These are phyloP conservation scores for Arbacia lixula DNA, from an alignment of 53 echinoderm and acorn worm species.

Conservation along the genomic window DNA sequence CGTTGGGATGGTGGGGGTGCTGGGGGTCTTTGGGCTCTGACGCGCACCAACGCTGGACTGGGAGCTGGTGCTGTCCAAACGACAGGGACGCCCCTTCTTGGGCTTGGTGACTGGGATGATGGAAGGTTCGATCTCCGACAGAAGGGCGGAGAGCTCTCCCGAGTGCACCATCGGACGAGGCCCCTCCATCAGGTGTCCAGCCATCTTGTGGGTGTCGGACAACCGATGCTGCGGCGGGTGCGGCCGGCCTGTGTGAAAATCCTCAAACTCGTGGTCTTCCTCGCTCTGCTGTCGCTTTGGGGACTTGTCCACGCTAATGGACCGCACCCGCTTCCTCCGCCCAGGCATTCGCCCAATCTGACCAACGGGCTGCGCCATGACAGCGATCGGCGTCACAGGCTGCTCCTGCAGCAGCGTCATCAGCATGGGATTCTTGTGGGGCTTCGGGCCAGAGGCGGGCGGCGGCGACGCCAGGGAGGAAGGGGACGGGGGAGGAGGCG, in stretches of 20 bases:
- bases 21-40: constrained; percentile 71
- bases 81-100: constrained; percentile 59
- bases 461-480: constrained; percentile 28
- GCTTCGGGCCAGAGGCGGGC: constrained; percentile 25
- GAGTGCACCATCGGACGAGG: constrained; percentile 57
- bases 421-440: constrained; percentile 88
- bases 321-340: constrained; percentile 50
- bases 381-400: constrained; percentile 52
- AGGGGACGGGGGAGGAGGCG: constrained; percentile 45
- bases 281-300: constrained; percentile 80
- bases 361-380: constrained; percentile 27
- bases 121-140: constrained; percentile 69
- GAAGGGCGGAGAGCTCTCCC: constrained; percentile 73
- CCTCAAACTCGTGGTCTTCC: constrained; percentile 59
- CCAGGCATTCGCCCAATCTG: constrained; percentile 36
- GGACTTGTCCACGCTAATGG: constrained; percentile 67
- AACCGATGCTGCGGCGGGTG: constrained; percentile 10
- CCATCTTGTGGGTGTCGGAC: constrained; percentile 35
- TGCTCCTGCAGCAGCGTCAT: constrained; percentile 93
- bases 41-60: constrained; percentile 73
- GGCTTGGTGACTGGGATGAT: constrained; percentile 48
- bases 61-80: constrained; percentile 88
- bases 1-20: constrained; percentile 55
- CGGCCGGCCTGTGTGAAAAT: constrained; percentile 4
- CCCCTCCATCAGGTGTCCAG: constrained; percentile 60